A percentile compares a stretch with the other conserved stretches of the same genome.
Evolutionary conservation across 2,888 invertebrate species (phyloP).

Genomic region (Sinopyrophorus schimmeli): DNA sequence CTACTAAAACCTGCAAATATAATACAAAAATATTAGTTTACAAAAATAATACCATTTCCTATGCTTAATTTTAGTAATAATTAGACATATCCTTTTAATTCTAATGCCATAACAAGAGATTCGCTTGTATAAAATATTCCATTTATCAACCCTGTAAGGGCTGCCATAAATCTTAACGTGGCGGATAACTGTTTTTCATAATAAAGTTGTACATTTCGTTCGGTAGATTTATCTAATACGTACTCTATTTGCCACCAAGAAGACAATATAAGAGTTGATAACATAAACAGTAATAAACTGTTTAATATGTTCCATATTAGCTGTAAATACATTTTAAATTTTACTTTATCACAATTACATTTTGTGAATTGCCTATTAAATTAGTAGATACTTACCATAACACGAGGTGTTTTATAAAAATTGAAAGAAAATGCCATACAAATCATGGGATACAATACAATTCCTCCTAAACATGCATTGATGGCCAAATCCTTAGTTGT

Average conservation of each 20-base stretch:
- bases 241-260: slow-evolving; percentile 19
- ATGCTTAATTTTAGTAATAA: background rate
- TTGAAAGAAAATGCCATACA: slow-evolving; percentile 5
- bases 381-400: slow-evolving; percentile 7
- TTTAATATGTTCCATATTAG: slow-evolving; percentile 1
- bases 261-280: slow-evolving; percentile 7
- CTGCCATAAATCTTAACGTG: slow-evolving; percentile 10
- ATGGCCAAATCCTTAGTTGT: slow-evolving; percentile 1
- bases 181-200: slow-evolving; percentile 3
- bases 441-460: slow-evolving; percentile 8
- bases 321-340: slow-evolving; percentile 8
- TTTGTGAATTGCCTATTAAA: background rate
- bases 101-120: slow-evolving; percentile 15
- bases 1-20: too few species aligned
- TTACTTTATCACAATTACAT: background rate
- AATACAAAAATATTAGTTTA: background rate
- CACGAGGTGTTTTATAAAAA: slow-evolving; percentile 4
- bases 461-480: slow-evolving; percentile 10
- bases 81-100: slow-evolving; percentile 11
- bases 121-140: slow-evolving; percentile 11
- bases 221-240: background rate
- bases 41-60: background rate
- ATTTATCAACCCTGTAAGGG: slow-evolving; percentile 3
- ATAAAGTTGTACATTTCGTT: background rate
- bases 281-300: slow-evolving; percentile 2